A percentile compares a stretch with the other conserved stretches of the same genome.
Conservation (phyloP, 1,140 invertebrate genomes). For the Andrena cerasifolii region DNA sequence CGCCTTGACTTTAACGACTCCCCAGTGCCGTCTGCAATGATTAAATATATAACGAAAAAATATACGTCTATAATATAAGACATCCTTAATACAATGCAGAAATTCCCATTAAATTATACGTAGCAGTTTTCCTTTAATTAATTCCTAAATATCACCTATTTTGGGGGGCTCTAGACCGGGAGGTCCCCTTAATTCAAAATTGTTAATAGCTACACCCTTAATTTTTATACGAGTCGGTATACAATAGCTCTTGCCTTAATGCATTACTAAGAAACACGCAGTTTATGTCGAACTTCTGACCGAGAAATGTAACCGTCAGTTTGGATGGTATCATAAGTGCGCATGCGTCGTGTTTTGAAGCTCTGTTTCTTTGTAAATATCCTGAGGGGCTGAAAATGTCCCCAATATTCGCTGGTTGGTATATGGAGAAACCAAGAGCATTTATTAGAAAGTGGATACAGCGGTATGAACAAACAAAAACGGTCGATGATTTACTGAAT, state of each 20-base stretch:
- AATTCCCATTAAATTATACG: too few relatives aligned
- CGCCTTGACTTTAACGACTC: too few relatives aligned
- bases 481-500: too few relatives aligned
- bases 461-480: too few relatives aligned
- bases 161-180: too few relatives aligned
- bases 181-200: too few relatives aligned
- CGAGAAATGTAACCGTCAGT: background rate
- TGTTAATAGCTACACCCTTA: background rate
- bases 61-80: too few relatives aligned
- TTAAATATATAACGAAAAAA: too few relatives aligned
- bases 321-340: background rate
- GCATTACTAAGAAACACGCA: background rate
- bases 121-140: too few relatives aligned
- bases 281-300: background rate
- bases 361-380: conserved; percentile 1
- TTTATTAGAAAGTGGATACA: background rate
- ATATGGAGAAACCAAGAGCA: background rate
- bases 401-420: background rate
- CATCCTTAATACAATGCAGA: too few relatives aligned
- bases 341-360: background rate
- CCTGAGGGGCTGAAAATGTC: conserved; percentile 2
- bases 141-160: too few relatives aligned
- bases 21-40: too few relatives aligned
- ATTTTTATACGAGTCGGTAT: background rate
- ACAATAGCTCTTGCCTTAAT: background rate